A percentile compares a stretch with the other conserved stretches of the same genome.
Evolutionary conservation across 2,888 invertebrate species (phyloP).

Genomic region (Lissocephala sabroskyi): DNA sequence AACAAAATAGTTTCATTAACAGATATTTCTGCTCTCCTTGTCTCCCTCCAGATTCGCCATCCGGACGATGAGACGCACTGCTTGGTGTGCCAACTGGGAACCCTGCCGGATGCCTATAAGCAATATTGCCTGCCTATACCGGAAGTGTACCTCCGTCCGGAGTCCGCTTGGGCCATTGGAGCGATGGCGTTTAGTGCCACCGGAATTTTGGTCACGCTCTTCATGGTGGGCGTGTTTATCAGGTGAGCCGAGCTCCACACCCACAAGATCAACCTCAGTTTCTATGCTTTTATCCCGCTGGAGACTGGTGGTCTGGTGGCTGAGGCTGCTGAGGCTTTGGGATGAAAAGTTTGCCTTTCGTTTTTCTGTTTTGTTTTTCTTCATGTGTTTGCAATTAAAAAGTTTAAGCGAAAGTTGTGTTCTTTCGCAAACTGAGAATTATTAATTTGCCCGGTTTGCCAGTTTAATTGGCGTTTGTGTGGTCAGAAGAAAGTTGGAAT

Average conservation of each 20-base stretch:
- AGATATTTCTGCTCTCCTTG: constrained; percentile 1
- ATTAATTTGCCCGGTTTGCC: neutral
- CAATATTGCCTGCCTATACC: constrained; percentile 84
- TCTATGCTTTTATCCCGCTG: too few relatives aligned
- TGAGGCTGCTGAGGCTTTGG: too few relatives aligned
- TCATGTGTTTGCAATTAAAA: constrained; percentile 25
- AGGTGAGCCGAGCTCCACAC: constrained; percentile 66
- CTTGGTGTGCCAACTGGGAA: constrained; percentile 85
- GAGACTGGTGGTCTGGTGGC: too few relatives aligned
- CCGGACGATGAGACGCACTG: constrained; percentile 88
- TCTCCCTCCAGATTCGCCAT: constrained; percentile 80
- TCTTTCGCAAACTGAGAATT: neutral
- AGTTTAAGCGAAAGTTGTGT: constrained; percentile 17
- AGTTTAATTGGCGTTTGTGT: constrained; percentile 10
- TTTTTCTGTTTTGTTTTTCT: too few relatives aligned
- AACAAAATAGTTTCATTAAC: neutral
- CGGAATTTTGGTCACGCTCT: constrained; percentile 86
- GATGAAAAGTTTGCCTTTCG: too few relatives aligned
- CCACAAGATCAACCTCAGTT: too few relatives aligned
- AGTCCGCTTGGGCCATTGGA: constrained; percentile 93
- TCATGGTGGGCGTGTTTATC: constrained; percentile 86
- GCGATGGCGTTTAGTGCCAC: constrained; percentile 91
- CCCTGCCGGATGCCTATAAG: constrained; percentile 84
- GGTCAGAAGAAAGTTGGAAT: neutral
- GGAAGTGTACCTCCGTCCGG: constrained; percentile 85